A percentile compares a stretch with the other conserved stretches of the same genome.
phyloP scores from a whole-genome alignment of 2,113 vertebrate genomes.

The Pedetes capensis region DNA sequence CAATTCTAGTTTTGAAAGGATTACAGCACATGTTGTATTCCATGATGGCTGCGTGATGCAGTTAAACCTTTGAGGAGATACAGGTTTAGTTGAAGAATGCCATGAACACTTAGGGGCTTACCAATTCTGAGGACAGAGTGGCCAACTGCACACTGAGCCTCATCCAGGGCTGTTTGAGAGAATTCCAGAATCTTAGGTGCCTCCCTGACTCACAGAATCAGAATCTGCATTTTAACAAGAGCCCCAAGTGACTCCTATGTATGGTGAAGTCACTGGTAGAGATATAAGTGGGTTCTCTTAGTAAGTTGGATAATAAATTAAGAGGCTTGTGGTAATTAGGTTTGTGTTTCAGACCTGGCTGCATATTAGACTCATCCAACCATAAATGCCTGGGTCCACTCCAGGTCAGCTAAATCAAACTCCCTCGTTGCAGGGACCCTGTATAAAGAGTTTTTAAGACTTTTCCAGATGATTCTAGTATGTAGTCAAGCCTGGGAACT shows the following conservation, averaged over 20 bases:
- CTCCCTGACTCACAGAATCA: background rate
- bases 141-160: background rate
- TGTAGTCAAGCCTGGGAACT: background rate
- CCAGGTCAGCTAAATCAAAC: background rate
- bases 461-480: background rate
- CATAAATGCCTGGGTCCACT: background rate
- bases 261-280: background rate
- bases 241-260: background rate
- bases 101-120: background rate
- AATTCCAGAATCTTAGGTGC: background rate
- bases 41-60: background rate
- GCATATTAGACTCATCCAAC: background rate
- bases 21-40: background rate
- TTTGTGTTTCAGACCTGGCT: background rate
- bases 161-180: fast-evolving
- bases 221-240: background rate
- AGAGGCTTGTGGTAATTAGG: background rate
- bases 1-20: background rate
- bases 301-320: background rate
- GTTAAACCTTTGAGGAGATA: background rate
- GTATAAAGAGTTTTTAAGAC: background rate
- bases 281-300: background rate
- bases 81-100: background rate
- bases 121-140: background rate
- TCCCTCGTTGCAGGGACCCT: background rate